phyloP scores from a whole-genome alignment of 2,797 vertebrate species.

The Tympanoctomys barrerae region DNA sequence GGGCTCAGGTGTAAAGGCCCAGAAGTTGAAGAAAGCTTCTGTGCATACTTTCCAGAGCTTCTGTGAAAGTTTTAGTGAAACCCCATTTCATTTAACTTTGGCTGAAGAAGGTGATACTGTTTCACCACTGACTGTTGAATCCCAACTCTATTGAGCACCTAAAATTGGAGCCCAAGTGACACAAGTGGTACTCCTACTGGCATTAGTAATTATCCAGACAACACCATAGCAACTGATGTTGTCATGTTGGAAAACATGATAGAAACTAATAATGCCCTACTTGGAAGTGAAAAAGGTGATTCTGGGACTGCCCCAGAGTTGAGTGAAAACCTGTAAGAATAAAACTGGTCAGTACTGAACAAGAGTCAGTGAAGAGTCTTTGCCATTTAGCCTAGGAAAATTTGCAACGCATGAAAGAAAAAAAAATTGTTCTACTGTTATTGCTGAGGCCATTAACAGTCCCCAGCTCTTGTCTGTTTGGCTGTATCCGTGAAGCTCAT shows the following conservation, averaged over 20 bases:
- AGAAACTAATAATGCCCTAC: slow-evolving; percentile 89
- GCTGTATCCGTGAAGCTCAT: slow-evolving; percentile 92
- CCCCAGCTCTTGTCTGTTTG: slow-evolving; percentile 90
- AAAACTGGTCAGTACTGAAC: slow-evolving; percentile 90
- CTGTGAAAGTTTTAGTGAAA: slow-evolving; percentile 93
- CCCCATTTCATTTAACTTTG: slow-evolving; percentile 94
- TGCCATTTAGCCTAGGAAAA: slow-evolving; percentile 95
- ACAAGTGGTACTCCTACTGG: slow-evolving; percentile 65
- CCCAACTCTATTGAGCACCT: slow-evolving; percentile 92
- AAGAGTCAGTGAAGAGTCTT: slow-evolving; percentile 92
- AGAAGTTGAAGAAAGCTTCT: slow-evolving; percentile 70
- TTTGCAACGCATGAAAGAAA: neutral
- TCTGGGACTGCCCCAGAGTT: slow-evolving; percentile 73
- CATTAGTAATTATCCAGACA: slow-evolving; percentile 90
- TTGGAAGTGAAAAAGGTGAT: slow-evolving; percentile 86
- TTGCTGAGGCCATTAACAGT: slow-evolving; percentile 70
- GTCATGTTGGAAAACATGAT: slow-evolving; percentile 90
- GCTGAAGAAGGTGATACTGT: slow-evolving; percentile 95
- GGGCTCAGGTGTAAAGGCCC: slow-evolving; percentile 54
- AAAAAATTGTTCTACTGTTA: neutral
- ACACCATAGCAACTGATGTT: slow-evolving; percentile 84
- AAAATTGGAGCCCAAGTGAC: slow-evolving; percentile 90
- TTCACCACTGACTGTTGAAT: slow-evolving; percentile 90
- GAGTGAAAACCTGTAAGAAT: slow-evolving; percentile 94
- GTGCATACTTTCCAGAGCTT: slow-evolving; percentile 86